Percentiles rank a stretch among this genome's conserved stretches.
Conservation (phyloP, 2,888 invertebrate genomes). For the Apotomis capreana region DNA sequence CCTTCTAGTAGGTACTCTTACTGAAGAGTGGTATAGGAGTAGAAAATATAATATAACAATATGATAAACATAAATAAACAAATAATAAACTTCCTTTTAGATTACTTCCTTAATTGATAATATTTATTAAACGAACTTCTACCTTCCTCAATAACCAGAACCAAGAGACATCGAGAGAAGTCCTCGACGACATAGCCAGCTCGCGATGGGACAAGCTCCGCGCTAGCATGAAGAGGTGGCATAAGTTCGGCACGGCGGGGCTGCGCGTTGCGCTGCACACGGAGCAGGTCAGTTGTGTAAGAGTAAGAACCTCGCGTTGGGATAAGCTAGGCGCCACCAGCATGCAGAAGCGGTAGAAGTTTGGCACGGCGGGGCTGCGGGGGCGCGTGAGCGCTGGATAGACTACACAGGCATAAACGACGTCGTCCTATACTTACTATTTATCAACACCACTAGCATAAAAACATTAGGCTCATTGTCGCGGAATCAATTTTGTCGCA, state of each 20-base stretch:
- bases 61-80: too few relatives aligned
- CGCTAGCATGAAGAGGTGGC: conserved; percentile 86
- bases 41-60: too few relatives aligned
- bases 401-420: conserved; percentile 96
- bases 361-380: conserved; percentile 93
- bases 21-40: too few relatives aligned
- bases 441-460: too few relatives aligned
- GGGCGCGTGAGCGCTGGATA: conserved; percentile 65
- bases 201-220: conserved; percentile 84
- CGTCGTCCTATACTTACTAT: conserved; percentile 47
- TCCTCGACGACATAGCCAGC: conserved; percentile 82
- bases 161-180: conserved; percentile 85
- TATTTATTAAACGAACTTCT: not conserved
- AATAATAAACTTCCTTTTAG: too few relatives aligned
- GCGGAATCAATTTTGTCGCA: too few relatives aligned
- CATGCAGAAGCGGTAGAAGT: conserved; percentile 82
- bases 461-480: too few relatives aligned
- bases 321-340: too few relatives aligned
- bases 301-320: too few relatives aligned
- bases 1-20: too few relatives aligned
- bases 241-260: conserved; percentile 97
- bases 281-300: conserved; percentile 83
- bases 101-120: too few relatives aligned
- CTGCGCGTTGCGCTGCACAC: conserved; percentile 97
- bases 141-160: conserved; percentile 73